Evolutionary conservation across 2,113 vertebrate genomes (phyloP), one percentile per base, ranked within the genome.

Genomic region (Petrocephalus zakoni): DNA sequence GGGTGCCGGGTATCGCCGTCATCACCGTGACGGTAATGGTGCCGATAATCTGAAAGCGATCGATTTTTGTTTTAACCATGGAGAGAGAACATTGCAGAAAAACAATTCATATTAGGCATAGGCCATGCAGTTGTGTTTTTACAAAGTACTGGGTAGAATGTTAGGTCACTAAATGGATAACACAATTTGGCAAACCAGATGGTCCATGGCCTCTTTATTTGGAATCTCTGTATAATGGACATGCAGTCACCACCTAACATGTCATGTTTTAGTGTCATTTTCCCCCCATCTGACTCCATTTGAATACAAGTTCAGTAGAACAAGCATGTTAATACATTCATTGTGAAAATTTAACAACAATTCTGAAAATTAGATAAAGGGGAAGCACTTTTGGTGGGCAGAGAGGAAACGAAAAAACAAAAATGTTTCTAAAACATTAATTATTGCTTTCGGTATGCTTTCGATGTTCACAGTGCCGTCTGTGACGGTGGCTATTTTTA

Each of bases 401-500:
- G n/a, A 25, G n/a, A 8, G n/a, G n/a, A 22, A 61, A 8, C n/a
- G n/a, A n/a, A 64, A 68, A 11, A 29, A 64, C 22, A 61, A 25
- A 64, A 25, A 64, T 64, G n/a, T n/a, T 64, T 25, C 9, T 64
- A 25, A 64, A 25, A 11, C 61, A 2, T 11, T 25, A 7, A 78
- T 42, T 34, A 53, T 53, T 53, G 19, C 42, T 42, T 2, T 42
- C 42, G 42, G 42, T 42, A 42, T 42, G 42, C 5, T 49, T 49
- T 29, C 0, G 61, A 68, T 13, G 10, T 68, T 10, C 15, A 15
- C 21, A n/a, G 22, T 46, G 22, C 10, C 81, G 7, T 19, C 17
- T 13, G 37, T 46, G 72, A 85, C n/a, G n/a, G 42, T 52, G 91
- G 87, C n/a, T 61, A 72, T 19, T 90, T 89, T 81, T 68, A 81